These are phyloP conservation scores for Dilophus febrilis DNA, from an alignment of 2,888 invertebrate genomes.

Conservation along the genomic window DNA sequence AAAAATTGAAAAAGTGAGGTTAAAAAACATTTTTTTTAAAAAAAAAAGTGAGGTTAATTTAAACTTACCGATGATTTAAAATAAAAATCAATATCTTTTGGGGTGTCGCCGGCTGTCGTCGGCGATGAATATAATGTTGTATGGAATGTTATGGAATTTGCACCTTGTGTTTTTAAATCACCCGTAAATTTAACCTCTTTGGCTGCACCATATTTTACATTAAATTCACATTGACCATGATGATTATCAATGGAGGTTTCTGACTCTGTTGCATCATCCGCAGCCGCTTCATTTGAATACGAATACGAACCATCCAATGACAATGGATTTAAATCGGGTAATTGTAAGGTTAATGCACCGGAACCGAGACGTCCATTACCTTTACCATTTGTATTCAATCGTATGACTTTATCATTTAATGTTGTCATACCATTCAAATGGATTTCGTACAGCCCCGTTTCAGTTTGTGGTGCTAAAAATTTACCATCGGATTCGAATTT, in stretches of 20 bases:
- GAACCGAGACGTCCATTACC: slow-evolving; percentile 17
- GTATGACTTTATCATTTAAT: slow-evolving; percentile 8
- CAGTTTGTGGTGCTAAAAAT: slow-evolving; percentile 18
- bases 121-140: slow-evolving; percentile 31
- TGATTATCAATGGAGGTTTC: slow-evolving; percentile 14
- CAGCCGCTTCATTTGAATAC: slow-evolving; percentile 6
- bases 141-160: slow-evolving; percentile 29
- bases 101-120: slow-evolving; percentile 33
- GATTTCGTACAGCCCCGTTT: slow-evolving; percentile 14
- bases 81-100: slow-evolving; percentile 33
- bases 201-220: slow-evolving; percentile 22
- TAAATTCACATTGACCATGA: slow-evolving; percentile 12
- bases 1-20: too few relatives aligned
- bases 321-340: slow-evolving; percentile 14
- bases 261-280: slow-evolving; percentile 15
- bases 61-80: slow-evolving; percentile 21
- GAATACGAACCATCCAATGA: slow-evolving; percentile 19
- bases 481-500: slow-evolving; percentile 30
- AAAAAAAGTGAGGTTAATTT: slow-evolving; percentile 2
- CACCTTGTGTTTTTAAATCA: slow-evolving; percentile 19
- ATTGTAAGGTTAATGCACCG: slow-evolving; percentile 11
- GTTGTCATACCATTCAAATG: slow-evolving; percentile 13
- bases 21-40: too few relatives aligned
- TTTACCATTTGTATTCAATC: slow-evolving; percentile 10
- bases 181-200: slow-evolving; percentile 28